Percentiles rank a stretch among this genome's conserved stretches.
phyloP scores from a whole-genome alignment of 2,797 vertebrate species.

The Parauchenoglanis ngamensis region DNA sequence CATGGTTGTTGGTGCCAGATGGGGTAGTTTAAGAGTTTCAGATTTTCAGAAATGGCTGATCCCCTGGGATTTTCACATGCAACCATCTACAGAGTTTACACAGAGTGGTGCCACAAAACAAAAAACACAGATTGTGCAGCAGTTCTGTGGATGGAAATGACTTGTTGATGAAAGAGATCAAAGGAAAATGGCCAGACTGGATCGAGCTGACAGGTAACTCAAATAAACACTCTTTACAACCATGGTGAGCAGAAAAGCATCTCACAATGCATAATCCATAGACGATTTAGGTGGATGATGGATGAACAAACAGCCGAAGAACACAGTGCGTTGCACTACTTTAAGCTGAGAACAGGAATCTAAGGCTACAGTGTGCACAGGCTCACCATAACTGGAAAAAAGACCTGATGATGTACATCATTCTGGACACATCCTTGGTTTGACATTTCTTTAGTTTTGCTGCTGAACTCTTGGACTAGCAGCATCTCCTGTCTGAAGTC shows the following conservation, averaged over 20 bases:
- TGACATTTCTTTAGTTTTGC: not conserved
- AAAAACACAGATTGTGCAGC: not conserved
- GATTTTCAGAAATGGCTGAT: not conserved
- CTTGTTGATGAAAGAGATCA: not conserved
- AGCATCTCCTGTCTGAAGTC: not conserved
- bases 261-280: not conserved
- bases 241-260: conserved; percentile 3
- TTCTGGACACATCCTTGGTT: not conserved
- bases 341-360: not conserved
- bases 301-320: not conserved
- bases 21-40: not conserved
- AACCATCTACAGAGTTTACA: not conserved
- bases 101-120: not conserved
- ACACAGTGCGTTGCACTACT: not conserved
- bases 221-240: not conserved
- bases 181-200: not conserved
- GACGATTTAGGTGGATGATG: not conserved
- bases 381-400: not conserved
- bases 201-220: not conserved
- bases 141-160: not conserved
- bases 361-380: not conserved
- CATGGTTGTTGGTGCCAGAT: not conserved
- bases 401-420: not conserved
- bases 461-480: not conserved
- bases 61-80: not conserved